Percentiles rank a stretch among this genome's conserved stretches.
Evolutionary conservation across 2,888 invertebrate genomes (phyloP).

Genomic region (Rhagonycha fulva): DNA sequence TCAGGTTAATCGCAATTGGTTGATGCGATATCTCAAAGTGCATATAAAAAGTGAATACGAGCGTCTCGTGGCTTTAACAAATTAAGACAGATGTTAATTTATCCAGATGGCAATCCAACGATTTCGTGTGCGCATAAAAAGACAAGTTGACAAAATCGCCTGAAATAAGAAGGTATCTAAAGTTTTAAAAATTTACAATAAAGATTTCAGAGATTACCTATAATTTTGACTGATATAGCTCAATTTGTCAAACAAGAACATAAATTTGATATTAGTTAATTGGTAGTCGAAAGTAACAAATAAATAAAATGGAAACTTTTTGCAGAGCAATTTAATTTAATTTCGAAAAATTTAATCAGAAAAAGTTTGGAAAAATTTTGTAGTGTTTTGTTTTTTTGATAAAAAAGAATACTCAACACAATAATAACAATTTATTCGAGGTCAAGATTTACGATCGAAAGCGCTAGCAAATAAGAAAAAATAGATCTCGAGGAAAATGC

Average conservation of each 20-base stretch:
- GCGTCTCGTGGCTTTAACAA: too few species aligned
- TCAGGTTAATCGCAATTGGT: too few species aligned
- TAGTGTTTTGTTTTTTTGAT: not conserved
- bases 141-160: too few species aligned
- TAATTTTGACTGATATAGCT: not conserved
- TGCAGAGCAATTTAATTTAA: not conserved
- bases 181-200: too few species aligned
- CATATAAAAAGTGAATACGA: too few species aligned
- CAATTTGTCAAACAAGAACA: not conserved
- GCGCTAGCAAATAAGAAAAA: constrained; percentile 17
- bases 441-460: constrained; percentile 17
- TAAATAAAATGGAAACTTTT: not conserved
- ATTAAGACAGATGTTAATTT: too few species aligned
- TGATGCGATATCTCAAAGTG: too few species aligned
- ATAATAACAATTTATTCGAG: constrained; percentile 14
- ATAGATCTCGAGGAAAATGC: constrained; percentile 16
- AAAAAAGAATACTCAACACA: not conserved
- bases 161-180: too few species aligned
- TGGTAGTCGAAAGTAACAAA: not conserved
- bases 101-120: too few species aligned
- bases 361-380: not conserved
- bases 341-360: not conserved
- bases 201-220: not conserved
- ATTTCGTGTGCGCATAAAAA: too few species aligned
- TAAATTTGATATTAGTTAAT: not conserved